A percentile compares a stretch with the other conserved stretches of the same genome.
These are phyloP conservation scores for Abrostola tripartita DNA, from an alignment of 2,888 invertebrate genomes.

Conservation along the genomic window DNA sequence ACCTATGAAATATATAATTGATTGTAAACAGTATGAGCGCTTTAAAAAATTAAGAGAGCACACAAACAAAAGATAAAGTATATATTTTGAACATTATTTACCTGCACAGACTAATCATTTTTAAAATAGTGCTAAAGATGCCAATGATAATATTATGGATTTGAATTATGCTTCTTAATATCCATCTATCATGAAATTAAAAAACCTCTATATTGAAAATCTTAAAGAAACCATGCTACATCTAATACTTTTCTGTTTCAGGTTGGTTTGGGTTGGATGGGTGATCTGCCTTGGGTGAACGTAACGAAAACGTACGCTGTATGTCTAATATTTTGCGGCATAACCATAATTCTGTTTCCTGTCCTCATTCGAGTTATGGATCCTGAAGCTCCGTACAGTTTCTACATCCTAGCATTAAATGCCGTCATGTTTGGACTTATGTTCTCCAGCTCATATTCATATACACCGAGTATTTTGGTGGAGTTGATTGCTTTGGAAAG, in stretches of 20 bases:
- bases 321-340: slow-evolving; percentile 91
- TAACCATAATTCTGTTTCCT: slow-evolving; percentile 89
- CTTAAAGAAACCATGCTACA: not conserved
- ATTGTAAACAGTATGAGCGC: too few relatives aligned
- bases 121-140: too few relatives aligned
- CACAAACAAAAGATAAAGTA: too few relatives aligned
- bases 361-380: slow-evolving; percentile 80
- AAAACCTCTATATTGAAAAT: too few relatives aligned
- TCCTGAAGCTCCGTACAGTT: slow-evolving; percentile 76
- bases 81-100: too few relatives aligned
- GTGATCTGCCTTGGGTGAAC: slow-evolving; percentile 95
- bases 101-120: too few relatives aligned
- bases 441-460: slow-evolving; percentile 97
- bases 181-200: too few relatives aligned
- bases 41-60: too few relatives aligned
- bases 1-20: too few relatives aligned
- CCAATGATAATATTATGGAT: too few relatives aligned
- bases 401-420: slow-evolving; percentile 83
- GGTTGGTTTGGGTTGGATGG: slow-evolving; percentile 95
- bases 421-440: slow-evolving; percentile 94
- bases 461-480: slow-evolving; percentile 97
- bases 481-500: slow-evolving; percentile 96
- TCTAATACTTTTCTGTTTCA: slow-evolving; percentile 65
- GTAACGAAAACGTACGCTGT: slow-evolving; percentile 94
- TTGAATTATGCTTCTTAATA: too few relatives aligned